Percentiles rank a stretch among this genome's conserved stretches.
These are phyloP conservation scores for Spisula subtruncata DNA, from an alignment of 2,888 invertebrate species.

Conservation along the genomic window DNA sequence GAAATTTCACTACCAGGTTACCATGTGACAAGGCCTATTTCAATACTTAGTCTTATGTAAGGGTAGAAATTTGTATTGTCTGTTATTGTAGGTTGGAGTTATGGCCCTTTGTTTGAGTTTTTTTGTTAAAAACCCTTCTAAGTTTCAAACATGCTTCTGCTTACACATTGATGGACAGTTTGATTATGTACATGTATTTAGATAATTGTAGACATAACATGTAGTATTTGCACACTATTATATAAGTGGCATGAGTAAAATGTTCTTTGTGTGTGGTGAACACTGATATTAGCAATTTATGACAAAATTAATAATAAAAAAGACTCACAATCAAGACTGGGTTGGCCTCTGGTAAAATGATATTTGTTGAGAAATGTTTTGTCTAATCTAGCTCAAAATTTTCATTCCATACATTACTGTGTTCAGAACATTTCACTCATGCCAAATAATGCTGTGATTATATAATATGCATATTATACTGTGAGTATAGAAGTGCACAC, in stretches of 20 bases:
- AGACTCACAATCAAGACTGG: background rate
- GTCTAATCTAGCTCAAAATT: background rate
- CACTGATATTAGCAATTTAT: background rate
- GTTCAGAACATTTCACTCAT: background rate
- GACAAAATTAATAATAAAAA: background rate
- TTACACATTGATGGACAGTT: background rate
- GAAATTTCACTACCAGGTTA: no score
- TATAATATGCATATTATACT: background rate
- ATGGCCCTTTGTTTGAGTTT: no score
- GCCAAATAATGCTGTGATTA: background rate
- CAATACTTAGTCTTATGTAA: no score
- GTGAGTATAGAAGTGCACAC: background rate
- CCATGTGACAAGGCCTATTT: no score
- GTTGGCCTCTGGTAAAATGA: background rate
- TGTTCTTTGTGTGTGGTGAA: background rate
- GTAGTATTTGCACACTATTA: background rate
- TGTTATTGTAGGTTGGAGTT: no score
- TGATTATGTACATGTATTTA: background rate
- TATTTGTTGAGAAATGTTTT: background rate
- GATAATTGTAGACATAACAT: background rate
- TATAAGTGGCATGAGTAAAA: background rate
- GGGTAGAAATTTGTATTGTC: no score
- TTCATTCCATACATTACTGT: background rate
- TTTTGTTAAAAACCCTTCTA: no score
- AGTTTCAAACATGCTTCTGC: background rate